Evolutionary conservation across 2,888 invertebrate species (phyloP).

Genomic region (Orthosia cruda): DNA sequence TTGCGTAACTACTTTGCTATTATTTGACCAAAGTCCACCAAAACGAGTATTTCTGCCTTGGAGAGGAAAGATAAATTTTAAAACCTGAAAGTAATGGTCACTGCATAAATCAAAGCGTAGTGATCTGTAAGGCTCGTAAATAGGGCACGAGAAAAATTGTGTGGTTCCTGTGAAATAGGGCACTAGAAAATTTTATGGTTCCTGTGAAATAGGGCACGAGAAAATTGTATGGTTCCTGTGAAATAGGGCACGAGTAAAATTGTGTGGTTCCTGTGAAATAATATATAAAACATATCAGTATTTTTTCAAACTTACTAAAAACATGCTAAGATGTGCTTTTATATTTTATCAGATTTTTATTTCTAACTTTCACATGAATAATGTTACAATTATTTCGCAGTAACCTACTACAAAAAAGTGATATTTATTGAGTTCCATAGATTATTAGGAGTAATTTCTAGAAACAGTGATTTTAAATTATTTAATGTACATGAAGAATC

Average conservation of each 20-base stretch:
- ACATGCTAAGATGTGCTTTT: background rate
- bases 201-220: no score
- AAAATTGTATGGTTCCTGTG: no score
- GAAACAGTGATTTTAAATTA: background rate
- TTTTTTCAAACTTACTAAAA: background rate
- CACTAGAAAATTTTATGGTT: no score
- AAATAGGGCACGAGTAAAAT: no score
- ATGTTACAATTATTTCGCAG: no score
- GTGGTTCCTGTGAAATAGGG: no score
- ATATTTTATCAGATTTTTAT: background rate
- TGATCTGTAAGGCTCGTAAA: background rate
- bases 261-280: no score
- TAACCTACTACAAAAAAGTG: background rate
- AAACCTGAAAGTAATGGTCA: background rate
- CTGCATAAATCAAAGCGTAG: background rate
- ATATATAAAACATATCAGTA: no score
- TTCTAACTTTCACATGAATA: no score
- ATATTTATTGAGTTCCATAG: conserved; percentile 2
- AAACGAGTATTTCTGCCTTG: background rate
- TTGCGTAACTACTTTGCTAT: no score
- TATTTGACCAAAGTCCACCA: background rate
- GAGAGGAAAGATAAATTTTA: background rate
- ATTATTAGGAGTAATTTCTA: conserved; percentile 1
- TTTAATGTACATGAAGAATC: background rate
- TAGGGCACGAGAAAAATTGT: no score